phyloP scores from a whole-genome alignment of 2,888 invertebrate genomes.

The Pristionchus maxplancki region DNA sequence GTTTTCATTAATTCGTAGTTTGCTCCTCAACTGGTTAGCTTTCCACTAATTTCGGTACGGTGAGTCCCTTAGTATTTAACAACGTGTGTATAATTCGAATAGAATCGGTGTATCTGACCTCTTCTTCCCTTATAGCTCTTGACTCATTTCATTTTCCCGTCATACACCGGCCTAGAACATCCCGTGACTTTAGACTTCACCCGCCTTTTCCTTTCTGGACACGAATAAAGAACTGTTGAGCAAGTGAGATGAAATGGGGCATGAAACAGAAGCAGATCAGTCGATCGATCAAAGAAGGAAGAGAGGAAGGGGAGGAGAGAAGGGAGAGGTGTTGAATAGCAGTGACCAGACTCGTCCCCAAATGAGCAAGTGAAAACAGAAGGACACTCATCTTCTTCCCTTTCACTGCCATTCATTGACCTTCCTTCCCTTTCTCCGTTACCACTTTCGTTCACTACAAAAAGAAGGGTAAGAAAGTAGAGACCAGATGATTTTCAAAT shows the following conservation, averaged over 20 bases:
- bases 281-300: slow-evolving; percentile 5
- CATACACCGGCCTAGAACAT: slow-evolving; percentile 29
- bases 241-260: slow-evolving; percentile 21
- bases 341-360: slow-evolving; percentile 30
- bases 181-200: slow-evolving; percentile 34
- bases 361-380: slow-evolving; percentile 43
- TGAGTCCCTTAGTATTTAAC: slow-evolving; percentile 40
- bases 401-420: background rate
- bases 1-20: slow-evolving; percentile 16
- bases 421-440: background rate
- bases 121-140: slow-evolving; percentile 37
- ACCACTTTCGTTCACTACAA: background rate
- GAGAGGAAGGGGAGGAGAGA: background rate
- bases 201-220: background rate
- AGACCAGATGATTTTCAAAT: slow-evolving; percentile 34
- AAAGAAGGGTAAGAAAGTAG: background rate
- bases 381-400: slow-evolving; percentile 29
- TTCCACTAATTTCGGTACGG: slow-evolving; percentile 26
- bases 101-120: slow-evolving; percentile 42
- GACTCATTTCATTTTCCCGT: background rate
- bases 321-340: slow-evolving; percentile 32
- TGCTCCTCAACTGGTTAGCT: slow-evolving; percentile 43
- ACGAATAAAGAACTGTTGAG: slow-evolving; percentile 46
- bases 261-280: slow-evolving; percentile 34
- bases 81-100: slow-evolving; percentile 18